These are phyloP conservation scores for Prietella phreatophila DNA, from an alignment of 2,113 vertebrate species.

Conservation along the genomic window DNA sequence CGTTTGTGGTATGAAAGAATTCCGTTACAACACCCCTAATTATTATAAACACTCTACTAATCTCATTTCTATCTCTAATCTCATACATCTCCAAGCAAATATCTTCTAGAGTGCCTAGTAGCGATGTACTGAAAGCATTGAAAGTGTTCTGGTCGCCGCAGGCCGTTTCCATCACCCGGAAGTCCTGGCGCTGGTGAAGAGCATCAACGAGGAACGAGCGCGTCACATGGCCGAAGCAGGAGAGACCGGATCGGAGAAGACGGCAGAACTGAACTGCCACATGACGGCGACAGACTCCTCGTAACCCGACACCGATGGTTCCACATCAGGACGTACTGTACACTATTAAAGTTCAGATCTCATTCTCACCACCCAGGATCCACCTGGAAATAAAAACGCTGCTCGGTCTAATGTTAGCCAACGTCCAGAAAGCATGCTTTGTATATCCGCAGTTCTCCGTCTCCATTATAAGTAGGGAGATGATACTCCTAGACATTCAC, in stretches of 20 bases:
- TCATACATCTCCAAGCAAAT: background rate
- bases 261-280: conserved; percentile 12
- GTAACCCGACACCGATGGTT: conserved; percentile 37
- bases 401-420: background rate
- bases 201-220: conserved; percentile 81
- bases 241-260: conserved; percentile 11
- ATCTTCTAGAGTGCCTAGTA: background rate
- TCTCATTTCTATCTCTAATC: background rate
- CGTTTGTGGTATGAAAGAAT: background rate
- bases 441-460: background rate
- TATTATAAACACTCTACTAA: background rate
- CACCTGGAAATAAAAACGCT: background rate
- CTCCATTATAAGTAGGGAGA: background rate
- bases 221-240: conserved; percentile 57
- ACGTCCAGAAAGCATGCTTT: background rate
- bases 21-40: background rate
- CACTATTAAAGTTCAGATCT: background rate
- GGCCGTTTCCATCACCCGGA: conserved; percentile 92
- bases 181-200: conserved; percentile 80
- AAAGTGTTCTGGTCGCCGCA: conserved; percentile 58
- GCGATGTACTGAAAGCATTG: background rate
- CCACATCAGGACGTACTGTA: background rate
- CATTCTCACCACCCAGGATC: background rate
- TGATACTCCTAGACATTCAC: background rate
- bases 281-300: conserved; percentile 1